Percentiles rank a stretch among this genome's conserved stretches.
These are phyloP conservation scores for Patella depressa DNA, from an alignment of 2,888 invertebrate genomes.

Conservation along the genomic window DNA sequence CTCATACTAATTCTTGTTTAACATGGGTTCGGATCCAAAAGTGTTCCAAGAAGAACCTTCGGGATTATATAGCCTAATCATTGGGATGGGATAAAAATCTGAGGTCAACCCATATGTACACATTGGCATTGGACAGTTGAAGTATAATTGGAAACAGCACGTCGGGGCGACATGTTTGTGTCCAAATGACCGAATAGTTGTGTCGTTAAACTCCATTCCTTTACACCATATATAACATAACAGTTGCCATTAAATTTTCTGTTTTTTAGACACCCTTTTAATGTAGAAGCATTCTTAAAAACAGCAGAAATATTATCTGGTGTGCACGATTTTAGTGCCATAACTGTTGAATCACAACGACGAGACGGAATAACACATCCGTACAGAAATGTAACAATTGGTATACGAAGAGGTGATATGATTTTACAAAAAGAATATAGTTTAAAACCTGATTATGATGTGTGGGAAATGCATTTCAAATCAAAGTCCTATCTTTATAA, in stretches of 20 bases:
- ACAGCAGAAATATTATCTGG: constrained; percentile 39
- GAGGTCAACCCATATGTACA: too few relatives aligned
- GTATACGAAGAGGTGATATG: constrained; percentile 32
- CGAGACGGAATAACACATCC: constrained; percentile 13
- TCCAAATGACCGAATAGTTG: too few relatives aligned
- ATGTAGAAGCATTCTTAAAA: constrained; percentile 34
- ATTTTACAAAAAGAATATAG: constrained; percentile 21
- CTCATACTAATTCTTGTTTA: too few relatives aligned
- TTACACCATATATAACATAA: too few relatives aligned
- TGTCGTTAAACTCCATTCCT: too few relatives aligned
- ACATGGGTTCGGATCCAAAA: too few relatives aligned
- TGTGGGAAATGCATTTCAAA: constrained; percentile 38
- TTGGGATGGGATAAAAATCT: too few relatives aligned
- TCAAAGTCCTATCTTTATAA: constrained; percentile 36
- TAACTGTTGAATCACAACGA: not conserved
- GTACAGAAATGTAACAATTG: constrained; percentile 29
- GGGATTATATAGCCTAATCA: too few relatives aligned
- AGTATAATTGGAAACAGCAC: too few relatives aligned
- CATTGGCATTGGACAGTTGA: too few relatives aligned
- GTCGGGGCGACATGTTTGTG: too few relatives aligned
- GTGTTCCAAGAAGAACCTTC: too few relatives aligned
- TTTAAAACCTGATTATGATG: constrained; percentile 27
- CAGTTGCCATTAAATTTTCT: not conserved
- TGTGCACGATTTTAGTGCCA: constrained; percentile 29
- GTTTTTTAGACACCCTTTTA: constrained; percentile 31